phyloP scores from a whole-genome alignment of 92 coral and sea anemone genomes.

The Siderastrea siderea region DNA sequence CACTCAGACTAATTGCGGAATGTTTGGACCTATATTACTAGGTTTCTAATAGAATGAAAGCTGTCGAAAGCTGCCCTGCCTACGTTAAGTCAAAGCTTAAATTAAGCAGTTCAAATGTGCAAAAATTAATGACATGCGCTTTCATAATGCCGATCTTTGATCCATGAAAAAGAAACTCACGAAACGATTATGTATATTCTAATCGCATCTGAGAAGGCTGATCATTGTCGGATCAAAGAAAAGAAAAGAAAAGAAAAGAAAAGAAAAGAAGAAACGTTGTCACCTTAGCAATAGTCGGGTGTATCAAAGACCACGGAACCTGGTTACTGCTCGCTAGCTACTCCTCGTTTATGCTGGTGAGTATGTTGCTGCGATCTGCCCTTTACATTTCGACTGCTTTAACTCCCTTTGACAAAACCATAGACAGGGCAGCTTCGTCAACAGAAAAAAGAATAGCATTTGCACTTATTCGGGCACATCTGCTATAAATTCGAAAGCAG shows the following conservation, averaged over 20 bases:
- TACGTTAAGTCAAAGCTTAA: slow-evolving; percentile 34
- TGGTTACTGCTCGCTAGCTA: slow-evolving; percentile 28
- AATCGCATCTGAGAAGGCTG: not conserved
- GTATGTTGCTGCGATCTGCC: slow-evolving; percentile 49
- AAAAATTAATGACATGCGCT: not conserved
- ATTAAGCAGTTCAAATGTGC: not conserved
- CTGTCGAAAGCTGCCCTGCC: slow-evolving; percentile 62
- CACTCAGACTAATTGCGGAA: not conserved
- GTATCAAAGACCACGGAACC: slow-evolving; percentile 10
- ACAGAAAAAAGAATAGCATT: not conserved
- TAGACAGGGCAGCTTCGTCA: slow-evolving; percentile 67
- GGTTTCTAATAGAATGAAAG: slow-evolving; percentile 1
- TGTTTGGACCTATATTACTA: not conserved
- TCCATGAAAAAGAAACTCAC: not conserved
- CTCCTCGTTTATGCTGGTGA: slow-evolving; percentile 38
- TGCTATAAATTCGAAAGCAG: not conserved
- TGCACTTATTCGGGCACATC: not conserved
- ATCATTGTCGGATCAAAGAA: not conserved
- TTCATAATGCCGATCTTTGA: not conserved
- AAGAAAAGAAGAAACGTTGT: not conserved
- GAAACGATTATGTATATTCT: not conserved
- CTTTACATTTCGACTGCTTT: slow-evolving; percentile 24
- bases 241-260: slow-evolving; percentile 7
- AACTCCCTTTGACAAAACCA: slow-evolving; percentile 31
- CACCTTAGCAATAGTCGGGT: slow-evolving; percentile 1